Evolutionary conservation across 2,113 vertebrate species (phyloP), one percentile per base, ranked within the genome.

Genomic region (Herpailurus yagouaroundi): DNA sequence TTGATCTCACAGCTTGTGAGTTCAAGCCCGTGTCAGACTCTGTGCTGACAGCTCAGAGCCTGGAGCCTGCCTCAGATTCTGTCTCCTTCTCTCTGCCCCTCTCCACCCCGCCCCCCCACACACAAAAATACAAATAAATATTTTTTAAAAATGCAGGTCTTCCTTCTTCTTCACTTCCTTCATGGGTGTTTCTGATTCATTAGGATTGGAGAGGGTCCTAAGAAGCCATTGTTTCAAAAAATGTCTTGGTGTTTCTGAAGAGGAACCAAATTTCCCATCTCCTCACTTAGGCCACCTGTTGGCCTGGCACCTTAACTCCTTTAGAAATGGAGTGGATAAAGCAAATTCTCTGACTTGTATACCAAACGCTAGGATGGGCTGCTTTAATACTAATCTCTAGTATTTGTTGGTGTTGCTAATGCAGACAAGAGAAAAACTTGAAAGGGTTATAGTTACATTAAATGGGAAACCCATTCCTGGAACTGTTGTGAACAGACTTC

Each of bases 101-200:
- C 21, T 21, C 21, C 57, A 23, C 57, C 57, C 19, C 57, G 0
- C 0, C 7, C 2, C 2, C 57, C 8, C 55, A 7, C 19, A 21
- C n/a, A n/a, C n/a, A n/a, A n/a, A 57, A 57, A 57, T 60, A 60
- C 23, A 23, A 60, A 60, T 60, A 60, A 60, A 60, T 60, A 23
- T 23, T 60, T 60, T 60, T 60, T 9, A 84, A 85, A 60, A 94
- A 41, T 14, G 7, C 15, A 38, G 14, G 8, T 45, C 4, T 33
- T 57, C 27, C 4, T 87, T 63, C 36, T 21, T 68, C 27, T 19
- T 77, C 5, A 41, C 19, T 90, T 76, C 55, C 41, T 94, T 95
- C 18, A 52, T 57, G 57, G 85, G 41, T 93, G 57, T 89, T 96
- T 97, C 60, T 88, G 8, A 90, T 80, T 92, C 19, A 71, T 31